Percentiles rank a stretch among this genome's conserved stretches.
phyloP scores from a whole-genome alignment of 2,888 invertebrate species.

The Celastrina argiolus region DNA sequence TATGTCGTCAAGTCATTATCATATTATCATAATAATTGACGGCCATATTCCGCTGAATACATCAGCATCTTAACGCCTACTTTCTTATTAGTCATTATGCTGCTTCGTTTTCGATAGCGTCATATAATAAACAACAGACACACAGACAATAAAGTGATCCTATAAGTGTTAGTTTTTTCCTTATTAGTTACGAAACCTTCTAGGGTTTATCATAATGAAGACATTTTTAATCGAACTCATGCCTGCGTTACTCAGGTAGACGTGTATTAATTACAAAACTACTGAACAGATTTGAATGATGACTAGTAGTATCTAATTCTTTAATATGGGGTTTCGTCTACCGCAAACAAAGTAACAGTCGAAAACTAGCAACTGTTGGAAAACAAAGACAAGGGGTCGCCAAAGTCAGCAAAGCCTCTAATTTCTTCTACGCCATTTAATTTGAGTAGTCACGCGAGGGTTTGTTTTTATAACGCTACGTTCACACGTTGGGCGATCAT shows the following conservation, averaged over 20 bases:
- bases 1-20: neutral
- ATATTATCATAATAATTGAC: constrained; percentile 6
- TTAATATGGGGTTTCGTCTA: neutral
- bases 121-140: neutral
- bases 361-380: neutral
- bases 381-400: constrained; percentile 14
- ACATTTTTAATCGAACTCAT: too few relatives aligned
- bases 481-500: neutral
- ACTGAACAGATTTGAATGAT: too few relatives aligned
- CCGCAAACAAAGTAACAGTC: neutral
- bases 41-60: neutral
- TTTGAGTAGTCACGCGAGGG: constrained; percentile 6
- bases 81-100: neutral
- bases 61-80: constrained; percentile 13
- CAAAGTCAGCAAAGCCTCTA: constrained; percentile 15
- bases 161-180: too few relatives aligned
- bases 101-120: neutral
- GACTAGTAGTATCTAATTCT: too few relatives aligned
- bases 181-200: too few relatives aligned
- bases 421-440: constrained; percentile 16
- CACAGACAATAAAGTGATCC: too few relatives aligned
- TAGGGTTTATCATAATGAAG: too few relatives aligned
- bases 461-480: constrained; percentile 12
- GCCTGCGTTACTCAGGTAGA: too few relatives aligned
- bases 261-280: too few relatives aligned